phyloP scores from a whole-genome alignment of 2,888 invertebrate species.

The Yponomeuta sedellus region DNA sequence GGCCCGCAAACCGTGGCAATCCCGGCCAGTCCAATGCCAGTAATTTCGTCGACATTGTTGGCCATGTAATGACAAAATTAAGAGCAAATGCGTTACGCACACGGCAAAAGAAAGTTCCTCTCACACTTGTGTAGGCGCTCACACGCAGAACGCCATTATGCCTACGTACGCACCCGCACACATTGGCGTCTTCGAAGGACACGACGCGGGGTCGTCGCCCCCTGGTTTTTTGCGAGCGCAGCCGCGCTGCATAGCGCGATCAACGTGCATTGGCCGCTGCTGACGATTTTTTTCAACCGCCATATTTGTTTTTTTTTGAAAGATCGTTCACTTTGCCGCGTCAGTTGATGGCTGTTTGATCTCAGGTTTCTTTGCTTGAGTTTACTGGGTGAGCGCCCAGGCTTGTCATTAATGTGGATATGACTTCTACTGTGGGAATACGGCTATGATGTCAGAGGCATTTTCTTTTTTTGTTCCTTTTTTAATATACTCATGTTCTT shows the following conservation, averaged over 20 bases:
- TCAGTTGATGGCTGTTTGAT: conserved; percentile 41
- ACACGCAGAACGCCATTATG: conserved; percentile 28
- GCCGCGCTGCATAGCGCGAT: conserved; percentile 57
- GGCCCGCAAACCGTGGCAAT: conserved; percentile 23
- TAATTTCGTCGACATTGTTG: conserved; percentile 43
- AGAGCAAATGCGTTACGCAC: conserved; percentile 39
- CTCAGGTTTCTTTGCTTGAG: conserved; percentile 13
- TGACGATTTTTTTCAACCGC: conserved; percentile 13
- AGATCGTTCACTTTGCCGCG: conserved; percentile 54
- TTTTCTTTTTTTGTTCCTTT: conserved; percentile 25
- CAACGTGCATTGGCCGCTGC: conserved; percentile 64
- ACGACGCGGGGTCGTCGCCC: conserved; percentile 67
- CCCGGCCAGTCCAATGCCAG: conserved; percentile 29
- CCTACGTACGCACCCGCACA: conserved; percentile 56
- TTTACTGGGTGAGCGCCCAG: not conserved
- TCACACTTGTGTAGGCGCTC: conserved; percentile 13
- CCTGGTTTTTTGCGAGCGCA: conserved; percentile 67
- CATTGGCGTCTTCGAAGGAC: conserved; percentile 63
- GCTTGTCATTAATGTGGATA: not conserved
- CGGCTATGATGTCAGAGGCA: conserved; percentile 55
- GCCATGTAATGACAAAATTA: conserved; percentile 55
- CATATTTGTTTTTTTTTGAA: conserved; percentile 41
- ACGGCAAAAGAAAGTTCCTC: conserved; percentile 16
- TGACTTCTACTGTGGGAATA: conserved; percentile 48
- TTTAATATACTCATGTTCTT: not conserved